These are phyloP conservation scores for Benthosema pterotum DNA, from an alignment of 2,797 vertebrate genomes.

Conservation along the genomic window DNA sequence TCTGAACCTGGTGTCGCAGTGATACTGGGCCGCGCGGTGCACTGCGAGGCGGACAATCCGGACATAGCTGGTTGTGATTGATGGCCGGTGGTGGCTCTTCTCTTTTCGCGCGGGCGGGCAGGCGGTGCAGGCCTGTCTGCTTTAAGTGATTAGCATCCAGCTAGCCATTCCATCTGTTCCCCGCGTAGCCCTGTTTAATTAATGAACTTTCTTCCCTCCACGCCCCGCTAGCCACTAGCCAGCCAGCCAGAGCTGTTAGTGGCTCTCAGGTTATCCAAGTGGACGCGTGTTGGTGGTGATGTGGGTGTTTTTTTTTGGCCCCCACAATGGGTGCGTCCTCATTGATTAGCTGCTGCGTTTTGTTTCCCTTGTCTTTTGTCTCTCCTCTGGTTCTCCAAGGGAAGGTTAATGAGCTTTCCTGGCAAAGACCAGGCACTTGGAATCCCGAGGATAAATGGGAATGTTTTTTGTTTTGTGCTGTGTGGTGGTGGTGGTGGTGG, in stretches of 20 bases:
- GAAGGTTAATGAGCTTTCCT: conserved; percentile 80
- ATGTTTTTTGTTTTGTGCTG: conserved; percentile 73
- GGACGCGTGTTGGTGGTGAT: conserved; percentile 58
- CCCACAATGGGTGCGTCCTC: conserved; percentile 66
- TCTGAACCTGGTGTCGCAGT: conserved; percentile 34
- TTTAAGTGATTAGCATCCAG: conserved; percentile 92
- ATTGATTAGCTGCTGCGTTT: conserved; percentile 82
- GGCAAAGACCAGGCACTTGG: conserved; percentile 68
- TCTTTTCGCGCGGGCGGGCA: conserved; percentile 83
- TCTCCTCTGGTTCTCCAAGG: conserved; percentile 69
- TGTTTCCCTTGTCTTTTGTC: conserved; percentile 76
- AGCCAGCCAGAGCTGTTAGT: conserved; percentile 82
- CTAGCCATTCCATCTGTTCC: conserved; percentile 97
- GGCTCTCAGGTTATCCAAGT: conserved; percentile 88
- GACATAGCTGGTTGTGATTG: conserved; percentile 83
- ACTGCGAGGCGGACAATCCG: conserved; percentile 37
- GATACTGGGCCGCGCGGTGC: conserved; percentile 26
- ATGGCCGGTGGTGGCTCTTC: conserved; percentile 80
- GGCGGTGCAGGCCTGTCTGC: conserved; percentile 87
- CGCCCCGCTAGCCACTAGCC: conserved; percentile 54
- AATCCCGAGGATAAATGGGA: conserved; percentile 75
- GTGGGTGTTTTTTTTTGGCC: conserved; percentile 6
- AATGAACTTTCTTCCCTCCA: conserved; percentile 90
- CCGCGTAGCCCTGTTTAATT: conserved; percentile 90
- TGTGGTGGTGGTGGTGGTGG: too few species aligned